Base-by-base conservation (phyloP, 2,888 invertebrate genomes). In the Linnaemya tessellans region DNA sequence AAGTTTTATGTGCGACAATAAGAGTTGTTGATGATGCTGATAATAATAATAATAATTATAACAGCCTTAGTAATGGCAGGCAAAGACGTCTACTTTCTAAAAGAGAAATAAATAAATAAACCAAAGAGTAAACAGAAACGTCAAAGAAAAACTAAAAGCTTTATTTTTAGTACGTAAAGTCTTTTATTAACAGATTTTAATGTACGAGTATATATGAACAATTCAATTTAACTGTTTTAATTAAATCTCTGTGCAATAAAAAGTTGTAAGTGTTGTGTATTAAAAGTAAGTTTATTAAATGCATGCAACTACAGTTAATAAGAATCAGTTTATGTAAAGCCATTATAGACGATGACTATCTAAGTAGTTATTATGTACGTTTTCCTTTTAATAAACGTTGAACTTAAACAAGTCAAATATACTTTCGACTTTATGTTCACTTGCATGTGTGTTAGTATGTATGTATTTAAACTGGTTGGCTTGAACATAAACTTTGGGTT, bases 1-100 rank as follows among this genome's bases (percentile, higher is more conserved):
- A 82, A 82, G 43, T 82, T 82, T 64, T 70, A 82, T 70, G 73
- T 74, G 80, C 65, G 51, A 80, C 58, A 80, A 74, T 74, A 80
- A 74, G 56, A 67, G 80, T 74, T 67, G 65, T 60, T 67, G 73
- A 67, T 38, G 41, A 80, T n/a, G n/a, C n/a, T n/a, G n/a, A n/a
- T n/a, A n/a, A n/a, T n/a, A n/a, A n/a, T n/a, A n/a, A n/a, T n/a
- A n/a, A n/a, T 74, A 67, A 41, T 58, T 51, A 67, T 60, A 80
- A 51, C 38, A 80, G 56, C 35, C 30, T 74, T 80, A 74, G 11
- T 56, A 56, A 74, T n/a, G n/a, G 54, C 80, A 80, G 46, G 25
- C 73, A 60, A 80, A 80, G 58, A 80, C 30, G 43, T 67, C 58
- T 25, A 80, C 80, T 80, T 80, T 80, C 80, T 67, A 73, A 67